These are phyloP conservation scores for Nesometra sesokonis DNA, from an alignment of 35 echinoderm and acorn worm genomes.

Conservation along the genomic window DNA sequence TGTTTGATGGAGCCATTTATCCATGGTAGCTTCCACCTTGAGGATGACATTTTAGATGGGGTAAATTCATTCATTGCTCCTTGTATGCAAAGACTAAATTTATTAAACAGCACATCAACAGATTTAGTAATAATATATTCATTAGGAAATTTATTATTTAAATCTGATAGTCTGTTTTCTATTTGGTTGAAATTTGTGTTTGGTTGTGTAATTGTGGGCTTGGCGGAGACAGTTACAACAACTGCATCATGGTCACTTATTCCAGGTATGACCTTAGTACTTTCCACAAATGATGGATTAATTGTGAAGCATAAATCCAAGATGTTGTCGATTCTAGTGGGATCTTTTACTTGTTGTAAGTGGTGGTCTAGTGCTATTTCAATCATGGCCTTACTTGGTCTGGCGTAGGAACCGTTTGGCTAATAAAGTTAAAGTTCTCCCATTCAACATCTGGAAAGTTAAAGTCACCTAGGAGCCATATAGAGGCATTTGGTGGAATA, in stretches of 20 bases:
- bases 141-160: no score
- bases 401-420: conserved; percentile 38
- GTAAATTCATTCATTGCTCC: no score
- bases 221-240: no score
- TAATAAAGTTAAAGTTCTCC: conserved; percentile 32
- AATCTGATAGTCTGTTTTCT: no score
- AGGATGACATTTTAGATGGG: no score
- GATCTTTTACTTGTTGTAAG: neutral
- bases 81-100: no score
- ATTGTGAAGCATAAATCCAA: neutral
- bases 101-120: no score
- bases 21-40: no score
- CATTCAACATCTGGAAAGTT: no score
- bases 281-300: neutral
- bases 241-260: neutral
- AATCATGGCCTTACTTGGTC: conserved; percentile 50
- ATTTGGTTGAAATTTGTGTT: no score
- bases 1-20: no score
- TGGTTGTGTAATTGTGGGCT: neutral
- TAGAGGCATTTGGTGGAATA: conserved; percentile 28
- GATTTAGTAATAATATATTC: no score
- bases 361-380: conserved; percentile 15
- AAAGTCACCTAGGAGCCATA: conserved; percentile 69
- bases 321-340: neutral
- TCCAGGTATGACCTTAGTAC: neutral